A percentile compares a stretch with the other conserved stretches of the same genome.
Evolutionary conservation across 2,888 invertebrate species (phyloP).

Genomic region (Cryptocephalus primarius): DNA sequence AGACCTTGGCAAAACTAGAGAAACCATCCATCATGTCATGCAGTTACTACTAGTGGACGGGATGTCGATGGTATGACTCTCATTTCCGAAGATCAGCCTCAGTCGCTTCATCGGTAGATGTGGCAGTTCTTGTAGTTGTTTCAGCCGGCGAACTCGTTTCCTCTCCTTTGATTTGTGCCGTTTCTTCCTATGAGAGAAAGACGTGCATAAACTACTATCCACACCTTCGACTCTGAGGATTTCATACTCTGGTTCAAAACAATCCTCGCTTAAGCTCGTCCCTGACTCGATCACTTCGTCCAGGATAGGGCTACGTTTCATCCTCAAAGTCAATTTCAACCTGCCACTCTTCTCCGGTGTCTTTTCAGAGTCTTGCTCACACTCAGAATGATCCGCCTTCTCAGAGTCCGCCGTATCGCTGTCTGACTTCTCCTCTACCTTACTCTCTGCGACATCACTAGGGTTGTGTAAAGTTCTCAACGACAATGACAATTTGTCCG

Average conservation of each 20-base stretch:
- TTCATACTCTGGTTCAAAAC: slow-evolving; percentile 69
- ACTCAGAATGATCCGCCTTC: neutral
- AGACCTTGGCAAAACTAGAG: too few species aligned
- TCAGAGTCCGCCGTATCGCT: slow-evolving; percentile 24
- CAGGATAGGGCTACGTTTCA: slow-evolving; percentile 77
- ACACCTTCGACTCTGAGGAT: slow-evolving; percentile 74
- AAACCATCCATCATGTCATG: too few species aligned
- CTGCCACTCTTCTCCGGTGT: slow-evolving; percentile 36
- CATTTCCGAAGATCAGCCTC: slow-evolving; percentile 79
- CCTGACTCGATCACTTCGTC: slow-evolving; percentile 79
- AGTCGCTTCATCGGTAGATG: slow-evolving; percentile 65
- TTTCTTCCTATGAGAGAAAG: slow-evolving; percentile 48
- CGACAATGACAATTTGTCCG: slow-evolving; percentile 9
- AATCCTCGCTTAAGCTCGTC: slow-evolving; percentile 53
- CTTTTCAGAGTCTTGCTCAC: slow-evolving; percentile 14
- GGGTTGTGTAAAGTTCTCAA: too few species aligned
- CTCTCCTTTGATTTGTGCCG: slow-evolving; percentile 48
- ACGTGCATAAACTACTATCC: slow-evolving; percentile 33
- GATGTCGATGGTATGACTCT: slow-evolving; percentile 80
- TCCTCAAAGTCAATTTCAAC: slow-evolving; percentile 69
- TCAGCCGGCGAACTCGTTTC: slow-evolving; percentile 29
- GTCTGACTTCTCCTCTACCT: slow-evolving; percentile 10
- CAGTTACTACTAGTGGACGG: slow-evolving; percentile 51
- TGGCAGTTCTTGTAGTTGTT: neutral
- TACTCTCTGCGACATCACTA: slow-evolving; percentile 10